Base-by-base conservation (phyloP, 2,797 vertebrate genomes). In the Staurois parvus region DNA sequence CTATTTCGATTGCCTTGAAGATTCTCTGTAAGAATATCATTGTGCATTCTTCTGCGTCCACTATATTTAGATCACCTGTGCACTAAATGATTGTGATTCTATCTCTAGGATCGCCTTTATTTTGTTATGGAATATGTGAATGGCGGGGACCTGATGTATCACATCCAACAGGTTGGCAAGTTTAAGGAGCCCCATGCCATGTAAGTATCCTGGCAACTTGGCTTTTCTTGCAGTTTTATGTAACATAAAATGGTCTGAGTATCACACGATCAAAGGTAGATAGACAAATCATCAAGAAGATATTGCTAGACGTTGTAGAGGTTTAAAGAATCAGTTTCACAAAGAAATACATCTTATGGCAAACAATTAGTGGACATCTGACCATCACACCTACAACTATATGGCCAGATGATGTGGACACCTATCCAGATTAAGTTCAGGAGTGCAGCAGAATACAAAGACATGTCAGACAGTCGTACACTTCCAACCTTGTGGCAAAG, bases 81-180 rank as follows among this genome's bases (percentile, higher is more conserved):
- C 6, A 24, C 52, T 56, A 24, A 56, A 21, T 21, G 26, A 56
- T 24, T n/a, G 10, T 37, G 81, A 4, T 3, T 30, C 2, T 80
- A 21, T 1, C 26, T 45, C 37, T 88, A 94, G 93, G 93, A 94
- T 64, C 93, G 93, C 7, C 91, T 94, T 66, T 94, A 94, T 81
- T 98, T 97, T 29, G 97, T 97, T 88, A 98, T 98, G 97, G 97
- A 98, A 83, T 98, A 97, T 11, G 97, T 98, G 82, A 96, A 97
- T 0, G 97, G 97, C 4, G 97, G 97, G 24, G 97, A 98, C 91
- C 93, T 98, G 89, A 98, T 98, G 97, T 98, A 97, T 91, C 97
- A 98, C 92, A 98, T 98, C 88, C 97, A 98, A 92, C 97, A 97
- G 74, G 89, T 98, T 74, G 97, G 97, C 84, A 98, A 98, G 90